Percentiles rank a stretch among this genome's conserved stretches.
Conservation (phyloP, 2,888 invertebrate genomes). For the Abrostola tripartita region DNA sequence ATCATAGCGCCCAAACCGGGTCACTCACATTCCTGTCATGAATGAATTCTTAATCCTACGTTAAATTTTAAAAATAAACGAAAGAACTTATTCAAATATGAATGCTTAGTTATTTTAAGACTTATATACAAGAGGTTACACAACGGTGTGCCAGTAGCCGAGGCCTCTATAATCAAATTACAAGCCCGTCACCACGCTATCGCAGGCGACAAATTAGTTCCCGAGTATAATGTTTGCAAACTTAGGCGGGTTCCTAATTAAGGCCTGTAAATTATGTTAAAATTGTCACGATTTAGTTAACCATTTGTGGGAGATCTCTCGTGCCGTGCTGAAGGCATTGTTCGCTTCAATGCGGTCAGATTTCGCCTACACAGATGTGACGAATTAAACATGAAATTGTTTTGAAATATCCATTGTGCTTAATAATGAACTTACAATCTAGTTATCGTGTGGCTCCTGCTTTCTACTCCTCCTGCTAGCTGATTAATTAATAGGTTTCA, state of each 20-base stretch:
- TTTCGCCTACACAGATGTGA: not conserved
- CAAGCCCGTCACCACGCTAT: not conserved
- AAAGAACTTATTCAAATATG: too few relatives aligned
- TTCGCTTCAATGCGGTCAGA: not conserved
- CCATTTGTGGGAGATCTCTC: constrained; percentile 17
- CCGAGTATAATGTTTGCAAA: constrained; percentile 67
- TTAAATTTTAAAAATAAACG: too few relatives aligned
- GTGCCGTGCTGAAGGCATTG: not conserved
- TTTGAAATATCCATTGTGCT: not conserved
- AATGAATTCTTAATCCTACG: too few relatives aligned
- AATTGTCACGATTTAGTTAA: constrained; percentile 59
- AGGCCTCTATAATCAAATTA: not conserved
- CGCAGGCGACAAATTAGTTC: constrained; percentile 1
- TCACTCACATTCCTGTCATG: too few relatives aligned
- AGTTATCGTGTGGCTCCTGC: too few relatives aligned
- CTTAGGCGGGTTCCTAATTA: constrained; percentile 64
- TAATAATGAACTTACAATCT: not conserved
- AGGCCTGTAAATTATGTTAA: constrained; percentile 58
- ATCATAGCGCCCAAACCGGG: too few relatives aligned
- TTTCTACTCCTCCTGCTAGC: too few relatives aligned
- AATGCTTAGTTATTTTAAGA: too few relatives aligned
- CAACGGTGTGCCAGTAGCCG: not conserved
- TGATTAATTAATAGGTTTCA: too few relatives aligned
- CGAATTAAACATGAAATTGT: not conserved
- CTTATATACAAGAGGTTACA: not conserved